These are phyloP conservation scores for Siniperca knerii DNA, from an alignment of 2,113 vertebrate species.

Conservation along the genomic window DNA sequence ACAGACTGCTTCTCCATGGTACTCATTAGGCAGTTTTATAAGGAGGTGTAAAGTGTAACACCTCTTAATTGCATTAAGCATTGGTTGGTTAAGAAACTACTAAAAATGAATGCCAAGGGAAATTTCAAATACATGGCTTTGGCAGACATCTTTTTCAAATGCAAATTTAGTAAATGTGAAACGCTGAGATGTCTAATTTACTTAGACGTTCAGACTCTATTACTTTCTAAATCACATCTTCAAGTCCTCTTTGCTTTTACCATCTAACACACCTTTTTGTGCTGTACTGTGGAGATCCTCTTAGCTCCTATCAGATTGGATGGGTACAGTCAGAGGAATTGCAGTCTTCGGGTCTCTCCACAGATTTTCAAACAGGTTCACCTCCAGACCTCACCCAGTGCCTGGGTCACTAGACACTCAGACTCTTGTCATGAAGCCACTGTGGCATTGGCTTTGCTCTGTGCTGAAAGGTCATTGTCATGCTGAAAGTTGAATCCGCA, in stretches of 20 bases:
- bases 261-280: neutral
- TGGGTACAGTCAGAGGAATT: neutral
- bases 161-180: neutral
- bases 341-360: neutral
- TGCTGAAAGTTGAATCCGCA: neutral
- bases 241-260: conserved; percentile 1
- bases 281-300: neutral
- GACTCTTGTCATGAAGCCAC: conserved; percentile 2
- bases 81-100: neutral
- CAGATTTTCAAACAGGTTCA: conserved; percentile 8
- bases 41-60: neutral
- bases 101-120: neutral
- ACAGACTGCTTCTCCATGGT: neutral
- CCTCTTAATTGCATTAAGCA: neutral
- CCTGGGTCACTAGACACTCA: neutral
- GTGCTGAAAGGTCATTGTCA: neutral
- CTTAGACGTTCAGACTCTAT: neutral
- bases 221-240: neutral
- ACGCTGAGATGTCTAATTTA: neutral
- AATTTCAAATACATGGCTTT: neutral
- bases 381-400: neutral
- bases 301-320: neutral
- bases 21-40: neutral
- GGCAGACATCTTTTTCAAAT: neutral
- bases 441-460: neutral